Evolutionary conservation across 2,797 vertebrate species (phyloP).

Genomic region (Triplophysa bombifrons): DNA sequence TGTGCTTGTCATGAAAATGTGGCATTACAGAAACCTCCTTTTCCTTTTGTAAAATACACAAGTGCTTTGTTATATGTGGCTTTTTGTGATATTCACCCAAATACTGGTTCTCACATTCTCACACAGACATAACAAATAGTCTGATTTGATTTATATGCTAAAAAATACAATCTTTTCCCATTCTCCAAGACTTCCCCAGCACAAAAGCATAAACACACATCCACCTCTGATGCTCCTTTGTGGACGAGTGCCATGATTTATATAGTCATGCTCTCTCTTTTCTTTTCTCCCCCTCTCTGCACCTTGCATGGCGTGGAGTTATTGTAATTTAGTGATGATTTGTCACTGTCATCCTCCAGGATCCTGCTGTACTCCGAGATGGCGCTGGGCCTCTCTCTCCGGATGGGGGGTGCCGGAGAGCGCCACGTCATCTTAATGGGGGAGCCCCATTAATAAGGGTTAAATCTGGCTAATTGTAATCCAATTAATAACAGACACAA

Average conservation of each 20-base stretch:
- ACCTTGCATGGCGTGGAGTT: slow-evolving; percentile 41
- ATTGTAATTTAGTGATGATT: slow-evolving; percentile 63
- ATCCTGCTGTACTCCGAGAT: slow-evolving; percentile 40
- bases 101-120: neutral
- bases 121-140: neutral
- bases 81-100: neutral
- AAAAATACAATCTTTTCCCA: neutral
- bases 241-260: slow-evolving; percentile 34
- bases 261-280: slow-evolving; percentile 30
- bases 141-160: neutral
- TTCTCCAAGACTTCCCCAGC: neutral
- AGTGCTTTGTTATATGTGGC: neutral
- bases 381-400: slow-evolving; percentile 7
- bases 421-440: slow-evolving; percentile 39
- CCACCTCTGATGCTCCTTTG: slow-evolving; percentile 11
- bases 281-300: slow-evolving; percentile 37
- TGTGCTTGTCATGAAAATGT: neutral
- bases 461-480: slow-evolving; percentile 67
- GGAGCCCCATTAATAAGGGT: slow-evolving; percentile 62
- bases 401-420: slow-evolving; percentile 21
- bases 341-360: slow-evolving; percentile 58
- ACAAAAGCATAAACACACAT: slow-evolving; percentile 11
- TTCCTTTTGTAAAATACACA: neutral
- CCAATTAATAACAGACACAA: slow-evolving; percentile 65
- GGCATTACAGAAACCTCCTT: neutral